Conservation (phyloP, 2,113 vertebrate species). For the Lepisosteus oculatus region DNA sequence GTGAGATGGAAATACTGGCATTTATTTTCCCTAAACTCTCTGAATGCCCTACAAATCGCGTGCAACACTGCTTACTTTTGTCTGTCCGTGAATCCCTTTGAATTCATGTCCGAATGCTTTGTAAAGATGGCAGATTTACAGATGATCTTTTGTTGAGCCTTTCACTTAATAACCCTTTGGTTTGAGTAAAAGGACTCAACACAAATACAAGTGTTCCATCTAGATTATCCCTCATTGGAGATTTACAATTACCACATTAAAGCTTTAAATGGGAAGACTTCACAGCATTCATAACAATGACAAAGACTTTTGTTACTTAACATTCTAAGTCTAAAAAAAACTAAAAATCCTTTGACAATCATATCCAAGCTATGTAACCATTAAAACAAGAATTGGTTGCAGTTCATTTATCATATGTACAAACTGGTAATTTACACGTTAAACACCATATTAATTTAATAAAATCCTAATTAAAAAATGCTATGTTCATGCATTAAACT, state of each 20-base stretch:
- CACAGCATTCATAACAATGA: slow-evolving; percentile 28
- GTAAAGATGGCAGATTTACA: slow-evolving; percentile 61
- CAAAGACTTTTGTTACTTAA: slow-evolving; percentile 25
- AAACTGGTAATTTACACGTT: neutral
- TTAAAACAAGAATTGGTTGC: slow-evolving; percentile 12
- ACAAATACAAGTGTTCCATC: slow-evolving; percentile 55
- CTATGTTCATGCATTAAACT: slow-evolving; percentile 20
- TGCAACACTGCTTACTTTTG: slow-evolving; percentile 26
- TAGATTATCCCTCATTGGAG: slow-evolving; percentile 55
- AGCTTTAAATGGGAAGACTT: slow-evolving; percentile 37
- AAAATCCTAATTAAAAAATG: slow-evolving; percentile 34
- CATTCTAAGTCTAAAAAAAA: neutral
- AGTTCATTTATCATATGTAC: neutral
- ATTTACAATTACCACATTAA: slow-evolving; percentile 48
- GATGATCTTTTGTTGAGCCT: slow-evolving; percentile 49
- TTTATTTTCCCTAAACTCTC: neutral
- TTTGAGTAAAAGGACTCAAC: slow-evolving; percentile 34
- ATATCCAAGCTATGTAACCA: slow-evolving; percentile 34
- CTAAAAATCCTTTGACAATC: neutral
- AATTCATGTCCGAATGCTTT: slow-evolving; percentile 36
- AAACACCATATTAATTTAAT: neutral
- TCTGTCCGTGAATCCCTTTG: slow-evolving; percentile 16
- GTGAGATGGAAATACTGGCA: neutral
- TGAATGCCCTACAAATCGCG: slow-evolving; percentile 28
- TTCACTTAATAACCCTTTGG: slow-evolving; percentile 38